Evolutionary conservation across 2,113 vertebrate genomes (phyloP).

Genomic region (Channa argus): DNA sequence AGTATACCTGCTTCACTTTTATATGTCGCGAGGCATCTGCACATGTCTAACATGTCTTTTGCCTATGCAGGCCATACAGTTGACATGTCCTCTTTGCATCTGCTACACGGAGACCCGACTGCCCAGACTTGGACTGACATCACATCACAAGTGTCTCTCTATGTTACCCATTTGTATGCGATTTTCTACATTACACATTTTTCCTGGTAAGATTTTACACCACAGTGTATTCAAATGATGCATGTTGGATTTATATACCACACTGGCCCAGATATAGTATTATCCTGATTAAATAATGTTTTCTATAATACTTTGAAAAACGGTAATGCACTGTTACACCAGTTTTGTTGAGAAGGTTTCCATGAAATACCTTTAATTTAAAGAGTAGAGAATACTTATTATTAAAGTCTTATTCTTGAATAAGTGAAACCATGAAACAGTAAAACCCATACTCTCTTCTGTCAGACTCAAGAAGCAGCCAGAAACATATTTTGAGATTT

Average conservation of each 20-base stretch:
- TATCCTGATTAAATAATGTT: too few species aligned
- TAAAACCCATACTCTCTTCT: too few species aligned
- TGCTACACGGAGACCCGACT: constrained; percentile 88
- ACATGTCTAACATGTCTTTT: constrained; percentile 8
- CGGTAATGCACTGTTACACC: too few species aligned
- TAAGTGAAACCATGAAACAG: too few species aligned
- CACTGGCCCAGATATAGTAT: too few species aligned
- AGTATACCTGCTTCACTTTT: background rate
- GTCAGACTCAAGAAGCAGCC: too few species aligned
- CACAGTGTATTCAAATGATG: background rate
- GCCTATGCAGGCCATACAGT: constrained; percentile 85
- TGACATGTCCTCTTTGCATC: constrained; percentile 85
- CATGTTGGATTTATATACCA: constrained; percentile 49
- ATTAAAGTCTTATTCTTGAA: too few species aligned
- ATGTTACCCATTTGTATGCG: constrained; percentile 90
- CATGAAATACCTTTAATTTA: too few species aligned
- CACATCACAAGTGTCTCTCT: constrained; percentile 88
- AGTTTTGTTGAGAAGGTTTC: too few species aligned
- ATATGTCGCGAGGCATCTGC: background rate
- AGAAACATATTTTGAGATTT: too few species aligned
- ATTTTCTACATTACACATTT: constrained; percentile 94
- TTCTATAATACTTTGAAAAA: too few species aligned
- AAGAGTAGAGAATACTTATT: too few species aligned
- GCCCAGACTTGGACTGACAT: constrained; percentile 92
- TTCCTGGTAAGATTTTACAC: constrained; percentile 89